Conservation (phyloP, 2,113 vertebrate species). For the Parotia lawesii region DNA sequence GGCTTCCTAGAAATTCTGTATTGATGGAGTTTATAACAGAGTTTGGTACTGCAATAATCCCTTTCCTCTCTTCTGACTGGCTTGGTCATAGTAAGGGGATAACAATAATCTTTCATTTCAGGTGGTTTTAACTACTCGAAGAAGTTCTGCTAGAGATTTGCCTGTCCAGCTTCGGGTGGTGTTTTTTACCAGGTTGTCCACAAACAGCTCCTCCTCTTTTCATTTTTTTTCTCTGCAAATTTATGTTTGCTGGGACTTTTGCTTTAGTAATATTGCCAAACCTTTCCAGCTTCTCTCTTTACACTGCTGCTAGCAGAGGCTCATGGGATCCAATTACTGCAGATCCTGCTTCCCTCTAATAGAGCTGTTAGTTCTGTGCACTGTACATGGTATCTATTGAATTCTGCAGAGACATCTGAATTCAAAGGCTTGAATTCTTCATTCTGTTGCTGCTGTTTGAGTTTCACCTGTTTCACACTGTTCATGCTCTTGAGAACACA, state of each 20-base stretch:
- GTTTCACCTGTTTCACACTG: constrained; percentile 33
- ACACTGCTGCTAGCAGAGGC: neutral
- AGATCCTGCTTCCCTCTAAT: constrained; percentile 18
- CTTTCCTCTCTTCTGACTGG: neutral
- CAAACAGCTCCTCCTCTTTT: neutral
- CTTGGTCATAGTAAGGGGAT: neutral
- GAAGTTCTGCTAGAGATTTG: neutral
- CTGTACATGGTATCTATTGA: constrained; percentile 30
- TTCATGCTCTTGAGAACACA: constrained; percentile 33
- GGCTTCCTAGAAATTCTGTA: neutral
- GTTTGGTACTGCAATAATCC: neutral
- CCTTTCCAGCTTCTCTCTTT: neutral
- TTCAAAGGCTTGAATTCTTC: constrained; percentile 60
- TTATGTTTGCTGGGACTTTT: neutral
- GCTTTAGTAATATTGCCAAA: neutral
- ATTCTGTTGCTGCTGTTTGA: constrained; percentile 42
- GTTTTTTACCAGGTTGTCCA: neutral
- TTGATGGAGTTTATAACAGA: neutral
- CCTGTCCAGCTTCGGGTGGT: neutral
- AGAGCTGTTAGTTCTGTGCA: constrained; percentile 43
- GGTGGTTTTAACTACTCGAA: neutral
- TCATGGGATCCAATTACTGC: constrained; percentile 65
- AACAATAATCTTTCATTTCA: neutral
- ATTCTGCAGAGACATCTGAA: constrained; percentile 48
- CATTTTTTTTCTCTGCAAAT: neutral